Evolutionary conservation across 1,140 invertebrate species (phyloP).

Genomic region (Lithobius niger): DNA sequence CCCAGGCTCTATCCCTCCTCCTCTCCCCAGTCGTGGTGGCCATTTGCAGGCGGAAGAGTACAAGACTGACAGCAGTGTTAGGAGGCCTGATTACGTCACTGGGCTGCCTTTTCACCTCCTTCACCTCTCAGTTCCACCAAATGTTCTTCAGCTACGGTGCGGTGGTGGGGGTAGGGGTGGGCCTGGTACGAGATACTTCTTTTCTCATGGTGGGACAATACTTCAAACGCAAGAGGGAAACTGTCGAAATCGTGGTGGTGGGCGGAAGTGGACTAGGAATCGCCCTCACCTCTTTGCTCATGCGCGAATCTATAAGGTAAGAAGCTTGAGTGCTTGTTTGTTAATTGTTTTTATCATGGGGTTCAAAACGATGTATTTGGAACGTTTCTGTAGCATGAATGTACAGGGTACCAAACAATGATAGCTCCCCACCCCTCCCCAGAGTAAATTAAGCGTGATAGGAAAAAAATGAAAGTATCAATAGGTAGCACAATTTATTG

Average conservation of each 20-base stretch:
- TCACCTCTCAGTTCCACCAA: conserved; percentile 77
- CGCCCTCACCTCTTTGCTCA: conserved; percentile 63
- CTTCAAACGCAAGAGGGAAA: conserved; percentile 66
- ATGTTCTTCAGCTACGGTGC: conserved; percentile 69
- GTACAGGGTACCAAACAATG: too few relatives aligned
- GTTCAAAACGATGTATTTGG: too few relatives aligned
- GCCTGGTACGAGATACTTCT: conserved; percentile 66
- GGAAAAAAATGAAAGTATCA: too few relatives aligned
- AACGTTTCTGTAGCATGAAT: too few relatives aligned
- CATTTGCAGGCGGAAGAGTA: conserved; percentile 70
- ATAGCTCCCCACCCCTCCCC: too few relatives aligned
- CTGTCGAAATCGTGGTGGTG: conserved; percentile 75
- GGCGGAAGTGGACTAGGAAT: conserved; percentile 72
- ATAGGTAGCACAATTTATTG: too few relatives aligned
- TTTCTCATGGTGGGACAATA: conserved; percentile 83
- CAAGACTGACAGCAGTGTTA: conserved; percentile 70
- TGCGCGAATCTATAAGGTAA: conserved; percentile 63
- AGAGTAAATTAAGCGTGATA: too few relatives aligned
- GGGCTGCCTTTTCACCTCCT: conserved; percentile 70
- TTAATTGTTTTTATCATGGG: too few relatives aligned
- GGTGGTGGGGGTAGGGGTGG: conserved; percentile 59
- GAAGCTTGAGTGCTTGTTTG: too few relatives aligned
- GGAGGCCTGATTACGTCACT: conserved; percentile 71
- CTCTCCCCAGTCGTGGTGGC: conserved; percentile 70
- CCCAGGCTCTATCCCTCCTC: conserved; percentile 62